phyloP scores from a whole-genome alignment of 2,888 invertebrate genomes.

The Celastrina argiolus region DNA sequence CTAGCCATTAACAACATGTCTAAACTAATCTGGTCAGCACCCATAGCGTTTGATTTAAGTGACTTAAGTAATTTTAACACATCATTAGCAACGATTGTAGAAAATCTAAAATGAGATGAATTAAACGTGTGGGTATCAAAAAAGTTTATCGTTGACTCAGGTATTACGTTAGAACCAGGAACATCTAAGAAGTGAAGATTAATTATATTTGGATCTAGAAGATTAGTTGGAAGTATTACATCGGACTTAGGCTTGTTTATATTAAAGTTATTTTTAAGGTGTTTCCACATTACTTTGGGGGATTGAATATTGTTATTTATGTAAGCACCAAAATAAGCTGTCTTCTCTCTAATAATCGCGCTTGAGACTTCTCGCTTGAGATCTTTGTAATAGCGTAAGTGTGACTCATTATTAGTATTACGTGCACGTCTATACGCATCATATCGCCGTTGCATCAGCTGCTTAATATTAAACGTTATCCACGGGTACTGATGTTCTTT shows the following conservation, averaged over 20 bases:
- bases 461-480: not conserved
- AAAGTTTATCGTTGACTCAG: not conserved
- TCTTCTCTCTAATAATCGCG: not conserved
- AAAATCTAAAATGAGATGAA: not conserved
- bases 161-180: not conserved
- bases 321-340: not conserved
- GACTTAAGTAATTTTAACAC: not conserved
- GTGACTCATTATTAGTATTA: not conserved
- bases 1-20: too few species aligned
- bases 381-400: not conserved
- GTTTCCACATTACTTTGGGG: not conserved
- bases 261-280: not conserved
- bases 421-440: not conserved
- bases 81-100: not conserved
- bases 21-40: too few species aligned
- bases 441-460: not conserved
- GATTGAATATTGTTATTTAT: not conserved
- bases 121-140: not conserved
- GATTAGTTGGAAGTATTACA: not conserved
- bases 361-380: not conserved
- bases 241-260: not conserved
- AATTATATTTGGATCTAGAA: not conserved
- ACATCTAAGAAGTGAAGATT: not conserved
- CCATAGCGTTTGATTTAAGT: too few species aligned
- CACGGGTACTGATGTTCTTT: too few species aligned